These are phyloP conservation scores for Vultur gryphus DNA, from an alignment of 2,797 vertebrate species.

Conservation along the genomic window DNA sequence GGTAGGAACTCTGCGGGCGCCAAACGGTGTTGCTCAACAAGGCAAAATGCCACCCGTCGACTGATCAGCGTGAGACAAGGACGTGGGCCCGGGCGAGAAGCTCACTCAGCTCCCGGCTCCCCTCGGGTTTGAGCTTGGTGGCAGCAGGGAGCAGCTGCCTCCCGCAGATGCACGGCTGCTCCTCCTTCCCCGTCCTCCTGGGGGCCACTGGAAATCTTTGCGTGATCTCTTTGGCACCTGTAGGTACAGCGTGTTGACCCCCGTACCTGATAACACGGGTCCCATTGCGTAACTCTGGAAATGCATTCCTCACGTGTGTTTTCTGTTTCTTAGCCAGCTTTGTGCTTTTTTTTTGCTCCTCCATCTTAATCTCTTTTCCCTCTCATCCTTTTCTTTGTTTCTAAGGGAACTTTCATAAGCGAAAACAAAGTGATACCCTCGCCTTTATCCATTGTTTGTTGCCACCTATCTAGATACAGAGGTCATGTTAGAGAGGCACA, in stretches of 20 bases:
- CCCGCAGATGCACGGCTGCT: not conserved
- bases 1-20: not conserved
- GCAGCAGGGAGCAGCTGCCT: not conserved
- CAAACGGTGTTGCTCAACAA: not conserved
- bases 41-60: accelerated
- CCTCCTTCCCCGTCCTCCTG: not conserved
- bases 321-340: not conserved
- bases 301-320: not conserved
- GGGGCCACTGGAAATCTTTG: not conserved
- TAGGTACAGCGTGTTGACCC: not conserved
- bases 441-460: not conserved
- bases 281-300: not conserved
- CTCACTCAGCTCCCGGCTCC: accelerated
- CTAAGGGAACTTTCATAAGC: not conserved
- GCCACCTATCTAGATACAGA: not conserved
- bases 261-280: not conserved
- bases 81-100: accelerated
- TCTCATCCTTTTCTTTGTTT: not conserved
- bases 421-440: not conserved
- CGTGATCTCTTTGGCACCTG: not conserved
- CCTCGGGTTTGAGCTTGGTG: not conserved
- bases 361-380: not conserved
- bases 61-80: not conserved
- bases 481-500: not conserved
- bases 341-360: not conserved